Conservation (phyloP, 2,888 invertebrate species). For the Apotomis turbidana region DNA sequence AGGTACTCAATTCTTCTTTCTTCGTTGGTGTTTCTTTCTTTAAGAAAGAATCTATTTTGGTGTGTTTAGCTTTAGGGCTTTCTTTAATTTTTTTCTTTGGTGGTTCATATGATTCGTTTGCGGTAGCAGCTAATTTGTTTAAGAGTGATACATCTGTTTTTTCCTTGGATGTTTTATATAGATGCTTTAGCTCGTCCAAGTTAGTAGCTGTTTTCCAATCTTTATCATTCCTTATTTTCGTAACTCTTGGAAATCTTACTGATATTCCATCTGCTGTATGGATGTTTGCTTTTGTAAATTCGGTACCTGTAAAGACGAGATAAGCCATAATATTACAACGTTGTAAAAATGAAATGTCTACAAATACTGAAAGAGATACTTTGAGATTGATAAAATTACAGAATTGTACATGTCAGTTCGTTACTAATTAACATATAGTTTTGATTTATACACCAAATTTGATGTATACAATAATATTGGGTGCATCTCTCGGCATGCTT, state of each 20-base stretch:
- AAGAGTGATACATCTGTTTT: slow-evolving; percentile 84
- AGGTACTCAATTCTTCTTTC: slow-evolving; percentile 41
- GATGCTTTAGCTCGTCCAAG: slow-evolving; percentile 87
- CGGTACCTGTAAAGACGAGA: slow-evolving; percentile 82
- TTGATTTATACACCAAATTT: no score
- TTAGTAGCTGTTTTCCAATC: slow-evolving; percentile 92
- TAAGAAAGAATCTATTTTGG: slow-evolving; percentile 48
- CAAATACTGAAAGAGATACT: no score
- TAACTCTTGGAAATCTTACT: slow-evolving; percentile 95
- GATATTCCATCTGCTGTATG: slow-evolving; percentile 98
- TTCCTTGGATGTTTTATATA: slow-evolving; percentile 88
- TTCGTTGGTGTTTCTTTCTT: slow-evolving; percentile 42
- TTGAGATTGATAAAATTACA: no score
- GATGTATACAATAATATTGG: no score
- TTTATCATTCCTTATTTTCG: slow-evolving; percentile 92
- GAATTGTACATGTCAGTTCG: no score
- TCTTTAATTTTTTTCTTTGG: slow-evolving; percentile 61
- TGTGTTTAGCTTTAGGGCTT: slow-evolving; percentile 54
- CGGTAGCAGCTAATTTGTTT: slow-evolving; percentile 72
- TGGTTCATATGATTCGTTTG: slow-evolving; percentile 54
- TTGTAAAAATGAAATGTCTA: no score
- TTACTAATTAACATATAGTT: no score
- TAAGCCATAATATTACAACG: not conserved
- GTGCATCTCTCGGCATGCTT: no score
- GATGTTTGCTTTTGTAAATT: slow-evolving; percentile 90